Base-by-base conservation (phyloP, 2,888 invertebrate genomes). In the Drosophila leonis region DNA sequence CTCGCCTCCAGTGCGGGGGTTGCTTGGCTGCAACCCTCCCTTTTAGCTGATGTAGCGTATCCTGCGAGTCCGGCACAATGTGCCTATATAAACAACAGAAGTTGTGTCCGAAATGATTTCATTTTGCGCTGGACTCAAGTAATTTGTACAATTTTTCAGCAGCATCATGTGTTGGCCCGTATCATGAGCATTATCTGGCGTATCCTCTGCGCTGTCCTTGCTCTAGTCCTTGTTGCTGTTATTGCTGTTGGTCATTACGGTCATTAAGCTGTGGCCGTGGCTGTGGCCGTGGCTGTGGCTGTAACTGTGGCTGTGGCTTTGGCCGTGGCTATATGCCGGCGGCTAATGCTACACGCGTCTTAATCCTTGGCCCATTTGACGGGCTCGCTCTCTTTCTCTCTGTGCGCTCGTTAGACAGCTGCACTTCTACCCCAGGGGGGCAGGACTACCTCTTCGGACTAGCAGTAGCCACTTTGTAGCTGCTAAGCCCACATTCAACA, bases 71-170 rank as follows among this genome's bases (percentile, higher is more conserved):
- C 57, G 52, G 35, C 55, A 13, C 57, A 46, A 62, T 52, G 64
- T 70, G 65, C 76, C 81, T 80, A 78, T 75, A 77, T 72, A 90
- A 88, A 85, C 90, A 86, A 69, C 66, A 74, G 61, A 76, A 71
- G 56, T 74, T 77, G 59, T 82, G 61, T 73, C 66, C 51, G 68
- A 78, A 78, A 85, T 83, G 80, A 81, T 85, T 81, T 78, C 83
- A 72, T 82, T 81, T 82, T 76, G 75, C 64, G 74, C 71, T 42
- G 62, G 76, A 70, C 72, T 78, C 75, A 80, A 85, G 86, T 88
- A 88, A 88, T 88, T 88, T 88, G 87, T 90, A 81, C 86, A 80
- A 88, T 88, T 85, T 90, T 90, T 90, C 90, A 90, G 86, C 88
- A 75, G 73, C 87, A 88, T 90, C 90, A 88, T 87, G 90, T 87